Base-by-base conservation (phyloP, 2,888 invertebrate genomes). In the Tuberolachnus salignus region DNA sequence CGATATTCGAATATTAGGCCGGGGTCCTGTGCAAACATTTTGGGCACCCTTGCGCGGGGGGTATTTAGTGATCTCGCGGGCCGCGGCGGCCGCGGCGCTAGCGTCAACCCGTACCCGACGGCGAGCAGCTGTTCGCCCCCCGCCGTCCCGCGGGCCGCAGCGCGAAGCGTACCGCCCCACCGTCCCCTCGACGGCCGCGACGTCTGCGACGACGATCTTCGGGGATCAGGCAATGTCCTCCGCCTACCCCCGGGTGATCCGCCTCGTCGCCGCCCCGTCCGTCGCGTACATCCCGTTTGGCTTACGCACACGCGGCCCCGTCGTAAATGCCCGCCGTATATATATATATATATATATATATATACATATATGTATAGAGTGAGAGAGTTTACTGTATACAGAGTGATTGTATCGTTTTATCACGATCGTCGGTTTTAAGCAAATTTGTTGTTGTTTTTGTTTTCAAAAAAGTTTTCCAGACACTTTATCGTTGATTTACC, bases 71-170 rank as follows among this genome's bases (percentile, higher is more conserved):
- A 26, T 51, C 13, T 26, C 4, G 49, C 13, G 61, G 14, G 19
- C n/a, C n/a, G n/a, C n/a, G 51, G 21, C 9, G 23, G 4, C 10
- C n/a, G 34, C 19, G 53, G 69, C 69, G 53, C 69, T 55, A 69
- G 42, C 42, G 53, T 67, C 69, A 69, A 55, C 42, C 6, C 42
- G 55, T 55, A 42, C 23, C 34, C 13, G 34, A 53, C 34, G n/a
- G 53, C 26, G 67, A 19, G 21, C 55, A 57, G 70, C 55, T 70
- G 70, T 70, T 57, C n/a, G 13, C 8, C 42, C 10, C 23, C n/a
- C 11, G 6, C 6, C 16, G 9, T 16, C 46, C 10, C 42, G 13
- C 42, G 9, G 14, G 1, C 10, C n/a, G 11, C 61, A n/a, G 11
- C n/a, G 16, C 16, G 3, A 3, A 4, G 34, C 34, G 34, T 6